A percentile compares a stretch with the other conserved stretches of the same genome.
Conservation (phyloP, 2,113 vertebrate genomes). For the Ammospiza caudacuta region DNA sequence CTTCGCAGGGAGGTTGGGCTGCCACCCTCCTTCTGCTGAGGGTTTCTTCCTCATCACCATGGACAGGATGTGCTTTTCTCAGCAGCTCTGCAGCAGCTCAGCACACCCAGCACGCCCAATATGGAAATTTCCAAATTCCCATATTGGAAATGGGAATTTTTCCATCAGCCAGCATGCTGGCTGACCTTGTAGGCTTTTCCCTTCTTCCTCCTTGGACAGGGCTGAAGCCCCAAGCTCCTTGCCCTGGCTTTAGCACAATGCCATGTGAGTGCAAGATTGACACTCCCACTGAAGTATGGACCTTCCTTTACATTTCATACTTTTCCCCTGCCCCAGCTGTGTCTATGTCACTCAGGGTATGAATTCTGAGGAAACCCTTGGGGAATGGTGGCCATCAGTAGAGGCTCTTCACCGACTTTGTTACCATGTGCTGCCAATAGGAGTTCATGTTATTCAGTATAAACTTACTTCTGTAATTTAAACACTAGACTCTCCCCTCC, state of each 20-base stretch:
- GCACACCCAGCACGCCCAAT: neutral
- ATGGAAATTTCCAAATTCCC: neutral
- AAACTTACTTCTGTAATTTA: conserved; percentile 4
- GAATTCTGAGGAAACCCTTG: neutral
- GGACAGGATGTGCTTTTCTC: neutral
- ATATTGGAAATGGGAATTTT: neutral
- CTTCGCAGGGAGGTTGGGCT: neutral
- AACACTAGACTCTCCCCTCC: neutral
- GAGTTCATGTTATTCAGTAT: neutral
- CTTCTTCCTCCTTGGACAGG: neutral
- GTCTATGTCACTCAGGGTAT: fast-evolving
- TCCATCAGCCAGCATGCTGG: fast-evolving
- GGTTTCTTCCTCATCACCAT: neutral
- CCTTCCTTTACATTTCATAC: neutral
- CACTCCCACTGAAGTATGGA: neutral
- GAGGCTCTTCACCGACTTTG: neutral
- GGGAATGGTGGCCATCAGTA: neutral
- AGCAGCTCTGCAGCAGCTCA: neutral
- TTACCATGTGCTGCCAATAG: neutral
- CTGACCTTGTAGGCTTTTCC: neutral
- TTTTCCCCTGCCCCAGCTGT: neutral
- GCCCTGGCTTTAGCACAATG: neutral
- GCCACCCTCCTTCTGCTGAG: neutral
- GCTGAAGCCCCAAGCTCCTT: neutral
- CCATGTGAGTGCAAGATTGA: neutral